Evolutionary conservation across 30 jellyfish, hydroid and myxozoan genomes (phyloP).

Genomic region (Haliclystus octoradiatus): DNA sequence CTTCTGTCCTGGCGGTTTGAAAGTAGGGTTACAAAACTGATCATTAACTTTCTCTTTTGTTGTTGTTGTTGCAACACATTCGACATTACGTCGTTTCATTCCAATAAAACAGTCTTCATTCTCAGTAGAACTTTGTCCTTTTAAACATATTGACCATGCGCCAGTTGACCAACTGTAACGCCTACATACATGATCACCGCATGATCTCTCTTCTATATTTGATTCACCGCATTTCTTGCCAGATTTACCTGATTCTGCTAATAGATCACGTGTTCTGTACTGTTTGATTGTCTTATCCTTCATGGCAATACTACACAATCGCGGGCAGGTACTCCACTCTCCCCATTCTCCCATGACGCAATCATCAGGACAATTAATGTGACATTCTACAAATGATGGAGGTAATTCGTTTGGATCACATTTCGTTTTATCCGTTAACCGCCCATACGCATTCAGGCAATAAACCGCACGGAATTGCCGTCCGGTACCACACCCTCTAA

Average conservation of each 20-base stretch:
- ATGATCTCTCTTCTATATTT: conserved; percentile 18
- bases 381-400: conserved; percentile 9
- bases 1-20: conserved; percentile 24
- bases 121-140: no score
- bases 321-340: conserved; percentile 47
- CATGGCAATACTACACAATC: conserved; percentile 24
- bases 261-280: conserved; percentile 11
- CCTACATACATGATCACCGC: conserved; percentile 41
- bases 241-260: conserved; percentile 52
- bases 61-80: conserved; percentile 21
- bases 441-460: conserved; percentile 51
- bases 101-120: conserved; percentile 39
- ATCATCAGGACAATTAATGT: conserved; percentile 42
- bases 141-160: no score
- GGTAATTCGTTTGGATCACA: conserved; percentile 52
- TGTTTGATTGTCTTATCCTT: conserved; percentile 29
- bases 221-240: conserved; percentile 46
- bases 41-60: conserved; percentile 19
- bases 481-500: conserved; percentile 53
- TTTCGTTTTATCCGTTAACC: background rate
- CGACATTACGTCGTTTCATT: background rate
- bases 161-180: conserved; percentile 37
- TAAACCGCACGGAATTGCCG: conserved; percentile 43
- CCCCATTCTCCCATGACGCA: conserved; percentile 62
- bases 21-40: conserved; percentile 20